phyloP scores from a whole-genome alignment of 2,113 vertebrate species.

The Muscicapa adusta region DNA sequence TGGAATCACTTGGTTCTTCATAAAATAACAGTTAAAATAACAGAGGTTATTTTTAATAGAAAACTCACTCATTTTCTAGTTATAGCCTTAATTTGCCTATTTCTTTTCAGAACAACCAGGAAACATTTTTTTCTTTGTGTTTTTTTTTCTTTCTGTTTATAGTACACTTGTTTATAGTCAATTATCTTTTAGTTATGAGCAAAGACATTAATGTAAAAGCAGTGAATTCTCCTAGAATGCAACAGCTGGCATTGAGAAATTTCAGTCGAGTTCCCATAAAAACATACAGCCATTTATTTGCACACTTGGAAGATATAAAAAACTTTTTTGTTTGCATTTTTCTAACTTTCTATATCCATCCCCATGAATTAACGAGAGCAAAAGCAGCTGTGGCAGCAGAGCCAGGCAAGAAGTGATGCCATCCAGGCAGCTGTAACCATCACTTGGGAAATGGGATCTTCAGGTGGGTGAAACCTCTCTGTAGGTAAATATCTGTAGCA shows the following conservation, averaged over 20 bases:
- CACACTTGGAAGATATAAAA: slow-evolving; percentile 4
- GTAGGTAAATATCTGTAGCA: not conserved
- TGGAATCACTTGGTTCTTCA: slow-evolving; percentile 25
- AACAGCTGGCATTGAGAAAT: slow-evolving; percentile 14
- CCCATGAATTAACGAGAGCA: not conserved
- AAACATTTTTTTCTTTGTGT: not conserved
- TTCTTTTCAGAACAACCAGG: not conserved
- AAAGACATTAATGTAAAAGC: not conserved
- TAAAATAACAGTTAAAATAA: not conserved
- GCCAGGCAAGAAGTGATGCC: not conserved
- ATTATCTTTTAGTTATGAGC: slow-evolving; percentile 51
- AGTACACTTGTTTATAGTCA: slow-evolving; percentile 21
- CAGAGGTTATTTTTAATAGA: slow-evolving; percentile 28
- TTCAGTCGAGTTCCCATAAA: not conserved
- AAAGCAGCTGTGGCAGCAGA: not conserved
- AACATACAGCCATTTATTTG: not conserved
- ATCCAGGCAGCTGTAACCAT: not conserved
- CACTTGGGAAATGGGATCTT: not conserved
- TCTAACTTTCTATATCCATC: not conserved
- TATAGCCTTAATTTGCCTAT: slow-evolving; percentile 5
- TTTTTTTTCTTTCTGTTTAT: not conserved
- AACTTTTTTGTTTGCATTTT: not conserved
- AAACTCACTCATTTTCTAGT: slow-evolving; percentile 19
- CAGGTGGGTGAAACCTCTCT: not conserved
- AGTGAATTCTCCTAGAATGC: not conserved